Percentiles rank a stretch among this genome's conserved stretches.
phyloP scores from a whole-genome alignment of 2,888 invertebrate species.

The Tuta absoluta region DNA sequence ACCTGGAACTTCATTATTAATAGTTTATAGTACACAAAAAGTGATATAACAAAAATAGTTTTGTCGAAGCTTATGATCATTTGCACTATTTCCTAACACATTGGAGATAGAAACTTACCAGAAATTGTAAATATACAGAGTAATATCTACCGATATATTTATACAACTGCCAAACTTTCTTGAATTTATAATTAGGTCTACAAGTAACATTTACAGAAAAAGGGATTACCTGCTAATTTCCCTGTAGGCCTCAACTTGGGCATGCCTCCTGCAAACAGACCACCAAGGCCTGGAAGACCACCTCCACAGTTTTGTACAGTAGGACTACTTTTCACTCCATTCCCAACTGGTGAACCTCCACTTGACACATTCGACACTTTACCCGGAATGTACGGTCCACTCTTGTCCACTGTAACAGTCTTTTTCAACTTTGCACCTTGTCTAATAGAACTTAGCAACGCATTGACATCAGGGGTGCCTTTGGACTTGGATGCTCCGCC shows the following conservation, averaged over 20 bases:
- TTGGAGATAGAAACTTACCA: too few relatives aligned
- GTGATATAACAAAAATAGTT: too few relatives aligned
- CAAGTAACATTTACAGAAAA: too few relatives aligned
- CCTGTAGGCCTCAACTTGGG: constrained; percentile 89
- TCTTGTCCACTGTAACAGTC: constrained; percentile 94
- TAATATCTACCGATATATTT: too few relatives aligned
- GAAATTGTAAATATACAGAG: too few relatives aligned
- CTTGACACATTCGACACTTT: constrained; percentile 65
- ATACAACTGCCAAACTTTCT: too few relatives aligned
- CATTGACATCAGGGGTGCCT: constrained; percentile 81
- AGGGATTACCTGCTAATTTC: constrained; percentile 65
- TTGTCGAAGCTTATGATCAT: too few relatives aligned
- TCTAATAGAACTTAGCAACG: constrained; percentile 90
- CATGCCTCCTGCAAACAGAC: constrained; percentile 91
- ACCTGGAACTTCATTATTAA: too few relatives aligned
- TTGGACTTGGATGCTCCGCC: constrained; percentile 62
- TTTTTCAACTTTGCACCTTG: constrained; percentile 91
- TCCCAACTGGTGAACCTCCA: constrained; percentile 56
- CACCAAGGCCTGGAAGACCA: constrained; percentile 80
- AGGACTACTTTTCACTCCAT: constrained; percentile 59
- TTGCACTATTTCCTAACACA: too few relatives aligned
- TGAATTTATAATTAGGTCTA: too few relatives aligned
- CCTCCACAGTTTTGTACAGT: constrained; percentile 66
- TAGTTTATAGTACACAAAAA: too few relatives aligned
- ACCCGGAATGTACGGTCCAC: constrained; percentile 89